Conservation (phyloP, 2,888 invertebrate genomes). For the Lasioglossum zephyrum region DNA sequence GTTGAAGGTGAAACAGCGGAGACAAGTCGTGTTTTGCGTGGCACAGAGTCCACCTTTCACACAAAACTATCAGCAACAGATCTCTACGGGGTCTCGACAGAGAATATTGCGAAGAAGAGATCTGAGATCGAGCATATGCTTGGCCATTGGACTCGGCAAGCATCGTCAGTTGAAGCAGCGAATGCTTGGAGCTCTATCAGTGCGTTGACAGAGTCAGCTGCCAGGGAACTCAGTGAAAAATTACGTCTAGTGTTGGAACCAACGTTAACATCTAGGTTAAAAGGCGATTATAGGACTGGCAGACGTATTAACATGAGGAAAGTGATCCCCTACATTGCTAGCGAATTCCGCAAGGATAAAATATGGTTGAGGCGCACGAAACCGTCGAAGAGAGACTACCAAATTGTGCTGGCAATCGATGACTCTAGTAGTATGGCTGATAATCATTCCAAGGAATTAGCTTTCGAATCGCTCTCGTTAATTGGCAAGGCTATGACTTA, state of each 20-base stretch:
- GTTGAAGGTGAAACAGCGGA: constrained; percentile 91
- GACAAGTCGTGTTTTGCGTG: constrained; percentile 87
- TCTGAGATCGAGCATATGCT: constrained; percentile 78
- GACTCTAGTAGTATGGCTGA: constrained; percentile 97
- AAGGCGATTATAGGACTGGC: constrained; percentile 98
- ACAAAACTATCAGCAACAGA: constrained; percentile 84
- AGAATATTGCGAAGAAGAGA: constrained; percentile 69
- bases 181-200: constrained; percentile 88
- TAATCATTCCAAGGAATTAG: constrained; percentile 94
- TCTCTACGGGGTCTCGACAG: constrained; percentile 26
- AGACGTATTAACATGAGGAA: constrained; percentile 99
- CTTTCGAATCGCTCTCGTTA: constrained; percentile 97
- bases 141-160: constrained; percentile 78
- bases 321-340: constrained; percentile 99
- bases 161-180: constrained; percentile 84
- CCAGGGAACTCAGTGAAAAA: constrained; percentile 96
- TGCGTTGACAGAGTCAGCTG: constrained; percentile 87
- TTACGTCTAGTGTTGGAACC: constrained; percentile 97
- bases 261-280: constrained; percentile 95
- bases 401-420: constrained; percentile 97
- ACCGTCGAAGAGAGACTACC: constrained; percentile 97
- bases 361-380: constrained; percentile 99
- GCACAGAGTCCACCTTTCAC: constrained; percentile 91
- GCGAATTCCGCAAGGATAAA: constrained; percentile 99
- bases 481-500: constrained; percentile 95